Conservation (phyloP, 1,140 invertebrate genomes). For the Brachionus plicatilis region DNA sequence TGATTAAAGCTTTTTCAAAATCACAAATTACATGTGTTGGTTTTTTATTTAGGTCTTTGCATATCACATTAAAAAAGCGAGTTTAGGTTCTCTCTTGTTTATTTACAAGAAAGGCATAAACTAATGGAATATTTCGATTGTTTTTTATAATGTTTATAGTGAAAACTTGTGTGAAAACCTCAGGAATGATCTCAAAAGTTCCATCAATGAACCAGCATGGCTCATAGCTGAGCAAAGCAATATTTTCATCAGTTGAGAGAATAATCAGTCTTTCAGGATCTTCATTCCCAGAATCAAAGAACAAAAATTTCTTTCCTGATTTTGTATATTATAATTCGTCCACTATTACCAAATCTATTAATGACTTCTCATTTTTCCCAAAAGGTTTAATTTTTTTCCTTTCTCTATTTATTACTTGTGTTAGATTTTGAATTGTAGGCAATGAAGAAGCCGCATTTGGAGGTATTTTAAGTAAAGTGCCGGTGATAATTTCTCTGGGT, state of each 20-base stretch:
- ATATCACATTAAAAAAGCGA: not conserved
- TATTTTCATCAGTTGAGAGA: not conserved
- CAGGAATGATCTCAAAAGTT: slow-evolving; percentile 8
- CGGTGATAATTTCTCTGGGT: not conserved
- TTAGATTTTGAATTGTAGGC: not conserved
- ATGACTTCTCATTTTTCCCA: slow-evolving; percentile 7
- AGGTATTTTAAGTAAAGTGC: not conserved
- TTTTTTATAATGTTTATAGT: slow-evolving; percentile 1
- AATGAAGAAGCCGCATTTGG: not conserved
- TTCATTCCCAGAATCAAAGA: slow-evolving; percentile 7
- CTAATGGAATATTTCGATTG: not conserved
- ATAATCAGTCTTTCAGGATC: slow-evolving; percentile 4
- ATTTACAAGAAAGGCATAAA: not conserved
- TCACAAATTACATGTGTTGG: slow-evolving; percentile 4
- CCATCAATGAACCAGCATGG: not conserved
- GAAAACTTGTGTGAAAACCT: not conserved
- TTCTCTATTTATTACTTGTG: not conserved
- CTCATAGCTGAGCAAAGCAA: not conserved
- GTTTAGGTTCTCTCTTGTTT: not conserved
- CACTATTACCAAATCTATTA: not conserved
- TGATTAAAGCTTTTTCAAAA: not conserved
- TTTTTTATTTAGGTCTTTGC: not conserved
- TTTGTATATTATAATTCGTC: no score
- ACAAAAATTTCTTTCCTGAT: not conserved
- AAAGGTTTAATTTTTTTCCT: not conserved